Base-by-base conservation (phyloP, 2,113 vertebrate genomes). In the Ardeotis arabs region DNA sequence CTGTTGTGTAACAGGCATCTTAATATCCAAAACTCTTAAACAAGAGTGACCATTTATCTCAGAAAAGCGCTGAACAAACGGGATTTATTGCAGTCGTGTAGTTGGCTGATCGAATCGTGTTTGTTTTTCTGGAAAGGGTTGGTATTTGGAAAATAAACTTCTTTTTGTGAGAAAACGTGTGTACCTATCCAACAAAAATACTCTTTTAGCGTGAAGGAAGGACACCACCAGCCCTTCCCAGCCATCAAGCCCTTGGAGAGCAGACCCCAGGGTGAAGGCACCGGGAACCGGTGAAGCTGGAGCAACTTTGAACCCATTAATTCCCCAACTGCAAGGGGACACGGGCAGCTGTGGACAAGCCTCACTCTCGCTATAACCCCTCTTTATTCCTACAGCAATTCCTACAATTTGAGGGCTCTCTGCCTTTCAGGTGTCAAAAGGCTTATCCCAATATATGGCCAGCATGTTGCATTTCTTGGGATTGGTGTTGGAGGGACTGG, bases 141-240 rank as follows among this genome's bases (percentile, higher is more conserved):
- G 29, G 22, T 60, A 47, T 96, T 79, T 81, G 74, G 70, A 95
- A 91, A 91, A 86, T 28, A 92, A 91, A 75, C 47, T 72, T 7
- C 5, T 89, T 94, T 39, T 31, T 39, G 27, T 41, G 41, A 73
- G 58, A 41, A 76, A 92, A 64, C 1, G 2, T 44, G 22, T 15
- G 18, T 3, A 91, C 47, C 69, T 91, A 29, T 80, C 88, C 79
- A 83, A 80, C 7, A 77, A 94, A 91, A 95, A 93, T 62, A 95
- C 15, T 7, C 18, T 56, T 56, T 74, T 56, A 10, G 29, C 7
- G 5, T 33, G 60, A 70, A 60, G 56, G n/a, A 79, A 75, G 41
- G 85, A 70, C 60, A 68, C 3, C 68, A 74, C 2, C 28, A 72
- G 14, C 60, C 29, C 62, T 68, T 53, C 62, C 64, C 74, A 95